A percentile compares a stretch with the other conserved stretches of the same genome.
Evolutionary conservation across 2,888 invertebrate genomes (phyloP).

Genomic region (Orchestes rusci): DNA sequence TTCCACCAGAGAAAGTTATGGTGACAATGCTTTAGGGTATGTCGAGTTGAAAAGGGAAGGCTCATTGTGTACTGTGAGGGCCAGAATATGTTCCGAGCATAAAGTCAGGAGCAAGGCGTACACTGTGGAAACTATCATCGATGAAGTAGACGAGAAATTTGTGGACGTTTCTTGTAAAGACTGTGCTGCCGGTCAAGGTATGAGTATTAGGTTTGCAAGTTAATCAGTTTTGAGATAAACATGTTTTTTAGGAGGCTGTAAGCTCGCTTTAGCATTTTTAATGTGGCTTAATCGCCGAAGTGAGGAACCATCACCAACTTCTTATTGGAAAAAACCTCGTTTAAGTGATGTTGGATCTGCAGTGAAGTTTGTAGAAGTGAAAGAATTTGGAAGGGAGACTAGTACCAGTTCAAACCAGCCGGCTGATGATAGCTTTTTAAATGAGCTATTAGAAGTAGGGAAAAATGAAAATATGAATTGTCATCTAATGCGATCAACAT

Average conservation of each 20-base stretch:
- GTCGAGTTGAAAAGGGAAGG: not conserved
- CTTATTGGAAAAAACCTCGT: not conserved
- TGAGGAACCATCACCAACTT: not conserved
- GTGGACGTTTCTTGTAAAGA: not conserved
- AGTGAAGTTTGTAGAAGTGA: slow-evolving; percentile 1
- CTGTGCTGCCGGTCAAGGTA: too few species aligned
- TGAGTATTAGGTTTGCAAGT: too few species aligned
- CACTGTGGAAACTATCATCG: not conserved
- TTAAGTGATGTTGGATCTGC: not conserved
- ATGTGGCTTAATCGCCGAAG: slow-evolving; percentile 5
- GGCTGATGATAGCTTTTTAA: too few species aligned
- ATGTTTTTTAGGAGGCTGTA: too few species aligned
- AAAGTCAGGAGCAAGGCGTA: slow-evolving; percentile 1
- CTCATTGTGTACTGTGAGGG: not conserved
- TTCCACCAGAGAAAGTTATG: not conserved
- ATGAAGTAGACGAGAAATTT: slow-evolving; percentile 1
- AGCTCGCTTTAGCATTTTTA: slow-evolving; percentile 1
- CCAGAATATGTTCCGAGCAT: slow-evolving; percentile 5
- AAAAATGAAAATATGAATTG: too few species aligned
- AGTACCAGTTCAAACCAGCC: not conserved
- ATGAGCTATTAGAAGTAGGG: too few species aligned
- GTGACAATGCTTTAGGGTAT: slow-evolving; percentile 3
- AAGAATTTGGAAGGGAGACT: too few species aligned
- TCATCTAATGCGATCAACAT: too few species aligned
- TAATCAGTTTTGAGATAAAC: too few species aligned